A percentile compares a stretch with the other conserved stretches of the same genome.
These are phyloP conservation scores for Diaphora mendica DNA, from an alignment of 2,888 invertebrate species.

Conservation along the genomic window DNA sequence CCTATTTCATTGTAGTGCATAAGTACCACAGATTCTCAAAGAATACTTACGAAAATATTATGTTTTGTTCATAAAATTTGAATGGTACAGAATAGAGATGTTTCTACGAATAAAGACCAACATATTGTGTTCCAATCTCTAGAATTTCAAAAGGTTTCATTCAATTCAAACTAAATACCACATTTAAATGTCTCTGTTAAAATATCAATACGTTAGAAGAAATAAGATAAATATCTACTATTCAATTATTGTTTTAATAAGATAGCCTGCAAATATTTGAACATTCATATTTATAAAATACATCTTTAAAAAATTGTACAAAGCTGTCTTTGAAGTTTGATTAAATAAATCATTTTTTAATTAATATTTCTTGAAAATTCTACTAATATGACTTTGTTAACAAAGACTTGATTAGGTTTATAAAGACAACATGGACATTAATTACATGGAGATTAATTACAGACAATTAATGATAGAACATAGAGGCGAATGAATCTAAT, in stretches of 20 bases:
- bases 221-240: too few relatives aligned
- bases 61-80: not conserved
- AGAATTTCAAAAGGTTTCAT: not conserved
- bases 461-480: not conserved
- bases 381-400: not conserved
- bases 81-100: not conserved
- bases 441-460: not conserved
- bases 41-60: not conserved
- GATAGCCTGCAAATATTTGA: not conserved
- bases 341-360: not conserved
- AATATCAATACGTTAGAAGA: too few relatives aligned
- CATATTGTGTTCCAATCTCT: not conserved
- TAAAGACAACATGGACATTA: not conserved
- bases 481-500: too few relatives aligned
- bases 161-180: too few relatives aligned
- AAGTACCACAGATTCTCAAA: constrained; percentile 4
- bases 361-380: not conserved
- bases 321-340: not conserved
- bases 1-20: not conserved
- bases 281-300: not conserved
- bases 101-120: not conserved
- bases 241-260: not conserved
- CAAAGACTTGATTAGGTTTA: not conserved
- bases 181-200: too few relatives aligned
- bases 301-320: not conserved